These are phyloP conservation scores for Drosophila bifasciata DNA, from an alignment of 1,140 invertebrate species.

Conservation along the genomic window DNA sequence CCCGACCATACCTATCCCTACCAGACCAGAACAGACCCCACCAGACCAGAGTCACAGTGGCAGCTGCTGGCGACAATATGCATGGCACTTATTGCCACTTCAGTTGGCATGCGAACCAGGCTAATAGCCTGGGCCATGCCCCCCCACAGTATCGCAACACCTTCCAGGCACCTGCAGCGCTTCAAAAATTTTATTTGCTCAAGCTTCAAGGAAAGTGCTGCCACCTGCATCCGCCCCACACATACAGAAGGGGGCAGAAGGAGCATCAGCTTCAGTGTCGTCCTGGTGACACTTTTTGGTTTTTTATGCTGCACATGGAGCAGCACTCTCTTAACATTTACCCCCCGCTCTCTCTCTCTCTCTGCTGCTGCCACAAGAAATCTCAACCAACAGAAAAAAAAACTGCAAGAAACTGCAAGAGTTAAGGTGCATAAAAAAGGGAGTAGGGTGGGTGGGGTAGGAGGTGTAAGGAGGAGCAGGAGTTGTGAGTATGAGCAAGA, in stretches of 20 bases:
- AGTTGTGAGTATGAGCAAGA: too few species aligned
- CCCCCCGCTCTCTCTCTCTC: neutral
- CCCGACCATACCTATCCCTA: slow-evolving; percentile 8
- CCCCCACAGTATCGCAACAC: slow-evolving; percentile 3
- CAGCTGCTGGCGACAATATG: slow-evolving; percentile 72
- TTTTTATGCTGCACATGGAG: slow-evolving; percentile 31
- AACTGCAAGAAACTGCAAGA: slow-evolving; percentile 19
- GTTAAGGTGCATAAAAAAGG: slow-evolving; percentile 18
- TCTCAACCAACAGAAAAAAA: slow-evolving; percentile 33
- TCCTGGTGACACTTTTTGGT: slow-evolving; percentile 48
- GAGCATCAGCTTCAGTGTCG: slow-evolving; percentile 43
- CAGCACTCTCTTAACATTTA: neutral
- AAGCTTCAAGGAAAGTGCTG: slow-evolving; percentile 32
- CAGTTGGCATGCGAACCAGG: slow-evolving; percentile 71
- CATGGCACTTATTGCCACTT: slow-evolving; percentile 79
- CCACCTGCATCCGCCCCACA: neutral
- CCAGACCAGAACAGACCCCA: neutral
- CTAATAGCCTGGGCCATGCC: slow-evolving; percentile 51
- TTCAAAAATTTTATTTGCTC: slow-evolving; percentile 66
- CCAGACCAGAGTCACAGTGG: slow-evolving; percentile 1
- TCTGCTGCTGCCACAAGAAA: slow-evolving; percentile 30
- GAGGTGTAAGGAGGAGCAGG: slow-evolving; percentile 21
- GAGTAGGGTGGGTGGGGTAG: slow-evolving; percentile 7
- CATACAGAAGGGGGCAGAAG: neutral
- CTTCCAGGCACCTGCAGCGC: slow-evolving; percentile 19